These are phyloP conservation scores for Clarias macrocephalus DNA, from an alignment of 2,113 vertebrate genomes.

Conservation along the genomic window DNA sequence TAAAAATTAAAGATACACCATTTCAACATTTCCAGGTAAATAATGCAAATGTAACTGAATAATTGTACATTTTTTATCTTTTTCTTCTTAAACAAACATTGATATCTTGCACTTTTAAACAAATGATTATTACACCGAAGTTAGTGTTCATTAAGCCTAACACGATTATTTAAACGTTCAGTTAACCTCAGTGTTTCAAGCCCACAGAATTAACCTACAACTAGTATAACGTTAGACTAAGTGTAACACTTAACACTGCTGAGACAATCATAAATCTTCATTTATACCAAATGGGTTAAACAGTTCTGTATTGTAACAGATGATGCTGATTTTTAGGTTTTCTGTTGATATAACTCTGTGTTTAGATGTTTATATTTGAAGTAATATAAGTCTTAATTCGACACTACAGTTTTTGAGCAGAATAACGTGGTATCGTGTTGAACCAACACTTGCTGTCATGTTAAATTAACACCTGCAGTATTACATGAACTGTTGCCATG, in stretches of 20 bases:
- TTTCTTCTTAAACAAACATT: background rate
- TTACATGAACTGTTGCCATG: background rate
- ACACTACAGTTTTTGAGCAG: background rate
- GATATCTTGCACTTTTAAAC: background rate
- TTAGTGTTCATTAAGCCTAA: background rate
- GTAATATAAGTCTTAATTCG: background rate
- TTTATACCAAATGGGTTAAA: background rate
- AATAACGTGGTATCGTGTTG: too few species aligned
- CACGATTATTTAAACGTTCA: background rate
- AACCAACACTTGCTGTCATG: background rate
- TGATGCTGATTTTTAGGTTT: background rate
- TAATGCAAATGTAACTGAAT: background rate
- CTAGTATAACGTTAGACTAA: background rate
- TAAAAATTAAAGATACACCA: background rate
- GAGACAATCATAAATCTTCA: background rate
- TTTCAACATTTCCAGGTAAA: background rate
- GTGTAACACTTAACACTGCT: too few species aligned
- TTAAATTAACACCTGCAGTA: background rate
- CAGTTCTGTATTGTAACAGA: background rate
- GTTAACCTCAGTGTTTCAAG: background rate
- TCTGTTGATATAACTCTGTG: background rate
- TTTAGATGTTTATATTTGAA: background rate
- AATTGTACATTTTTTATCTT: background rate
- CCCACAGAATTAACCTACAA: background rate
- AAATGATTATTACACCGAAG: background rate